Evolutionary conservation across 2,113 vertebrate species (phyloP).

Genomic region (Onychorhynchus coronatus): DNA sequence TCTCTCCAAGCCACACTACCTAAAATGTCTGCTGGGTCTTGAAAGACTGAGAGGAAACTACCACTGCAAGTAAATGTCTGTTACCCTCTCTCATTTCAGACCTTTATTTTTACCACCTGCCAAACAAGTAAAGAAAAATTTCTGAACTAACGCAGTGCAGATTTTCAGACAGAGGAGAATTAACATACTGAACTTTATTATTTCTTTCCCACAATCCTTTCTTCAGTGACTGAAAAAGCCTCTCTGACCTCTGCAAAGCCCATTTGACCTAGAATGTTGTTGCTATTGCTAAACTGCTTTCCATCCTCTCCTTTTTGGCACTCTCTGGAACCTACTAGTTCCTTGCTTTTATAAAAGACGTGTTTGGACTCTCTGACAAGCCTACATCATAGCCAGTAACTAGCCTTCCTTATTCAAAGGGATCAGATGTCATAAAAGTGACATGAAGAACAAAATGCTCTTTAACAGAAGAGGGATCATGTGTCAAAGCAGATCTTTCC

Average conservation of each 20-base stretch:
- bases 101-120: neutral
- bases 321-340: neutral
- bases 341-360: neutral
- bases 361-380: neutral
- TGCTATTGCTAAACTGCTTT: neutral
- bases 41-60: neutral
- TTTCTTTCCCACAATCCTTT: conserved; percentile 11
- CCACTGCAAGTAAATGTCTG: neutral
- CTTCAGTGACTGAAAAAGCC: neutral
- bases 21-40: neutral
- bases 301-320: neutral
- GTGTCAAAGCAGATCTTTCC: neutral
- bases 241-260: neutral
- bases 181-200: neutral
- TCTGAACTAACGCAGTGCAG: neutral
- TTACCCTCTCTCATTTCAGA: neutral
- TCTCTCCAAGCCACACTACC: neutral
- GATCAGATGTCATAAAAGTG: neutral
- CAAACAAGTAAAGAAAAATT: neutral
- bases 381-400: neutral
- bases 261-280: neutral
- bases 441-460: neutral
- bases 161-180: neutral
- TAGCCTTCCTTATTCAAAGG: neutral
- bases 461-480: neutral